A percentile compares a stretch with the other conserved stretches of the same genome.
Conservation (phyloP, 1,140 invertebrate genomes). For the Pseudachorutes palmiensis region DNA sequence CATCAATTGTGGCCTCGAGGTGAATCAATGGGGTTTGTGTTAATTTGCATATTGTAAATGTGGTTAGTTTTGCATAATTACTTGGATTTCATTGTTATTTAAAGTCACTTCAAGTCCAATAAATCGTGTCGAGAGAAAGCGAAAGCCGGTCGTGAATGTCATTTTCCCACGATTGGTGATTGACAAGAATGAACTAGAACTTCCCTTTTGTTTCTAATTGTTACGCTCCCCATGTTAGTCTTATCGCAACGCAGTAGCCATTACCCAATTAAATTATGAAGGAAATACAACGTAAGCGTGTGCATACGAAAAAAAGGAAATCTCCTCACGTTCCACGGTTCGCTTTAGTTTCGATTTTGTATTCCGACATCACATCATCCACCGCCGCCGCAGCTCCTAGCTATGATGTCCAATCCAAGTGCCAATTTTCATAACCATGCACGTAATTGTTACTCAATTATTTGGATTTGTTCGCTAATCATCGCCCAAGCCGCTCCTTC, state of each 20-base stretch:
- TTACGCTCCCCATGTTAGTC: background rate
- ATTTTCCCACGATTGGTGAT: no score
- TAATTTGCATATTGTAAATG: no score
- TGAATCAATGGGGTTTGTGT: no score
- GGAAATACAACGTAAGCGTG: no score
- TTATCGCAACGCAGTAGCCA: background rate
- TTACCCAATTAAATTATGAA: background rate
- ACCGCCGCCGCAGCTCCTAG: background rate
- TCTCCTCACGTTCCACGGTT: background rate
- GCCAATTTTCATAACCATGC: background rate
- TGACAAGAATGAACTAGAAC: constrained; percentile 1
- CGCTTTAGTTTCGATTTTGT: background rate
- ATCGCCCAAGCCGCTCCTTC: no score
- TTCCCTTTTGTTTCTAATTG: background rate
- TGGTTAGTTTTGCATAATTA: no score
- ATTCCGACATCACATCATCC: background rate
- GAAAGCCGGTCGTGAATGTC: no score
- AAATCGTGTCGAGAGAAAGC: no score
- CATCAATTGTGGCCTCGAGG: no score
- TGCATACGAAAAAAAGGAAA: background rate
- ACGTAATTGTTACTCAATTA: background rate
- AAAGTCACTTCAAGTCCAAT: no score
- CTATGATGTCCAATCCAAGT: background rate
- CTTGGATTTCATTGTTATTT: no score
- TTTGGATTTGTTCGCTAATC: background rate